phyloP scores from a whole-genome alignment of 2,888 invertebrate species.

The Dioctria rufipes region DNA sequence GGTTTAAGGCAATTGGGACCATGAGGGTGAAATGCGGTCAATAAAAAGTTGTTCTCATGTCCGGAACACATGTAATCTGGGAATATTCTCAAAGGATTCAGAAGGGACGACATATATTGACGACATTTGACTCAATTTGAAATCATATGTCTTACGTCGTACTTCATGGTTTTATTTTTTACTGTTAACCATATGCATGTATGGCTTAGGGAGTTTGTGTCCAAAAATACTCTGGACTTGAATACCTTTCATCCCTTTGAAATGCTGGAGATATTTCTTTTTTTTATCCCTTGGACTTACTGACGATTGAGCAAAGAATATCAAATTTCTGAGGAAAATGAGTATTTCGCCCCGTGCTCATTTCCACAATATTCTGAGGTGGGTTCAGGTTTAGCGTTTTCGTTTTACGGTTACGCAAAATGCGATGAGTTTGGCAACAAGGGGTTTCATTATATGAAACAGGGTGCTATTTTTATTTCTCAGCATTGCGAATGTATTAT shows the following conservation, averaged over 20 bases:
- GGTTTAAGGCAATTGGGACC: slow-evolving; percentile 35
- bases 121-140: slow-evolving; percentile 60
- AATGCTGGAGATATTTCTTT: slow-evolving; percentile 55
- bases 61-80: slow-evolving; percentile 58
- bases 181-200: background rate
- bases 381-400: slow-evolving; percentile 52
- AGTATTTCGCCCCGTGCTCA: slow-evolving; percentile 54
- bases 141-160: slow-evolving; percentile 57
- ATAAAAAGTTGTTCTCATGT: slow-evolving; percentile 53
- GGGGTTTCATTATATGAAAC: no score
- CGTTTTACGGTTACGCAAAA: slow-evolving; percentile 1
- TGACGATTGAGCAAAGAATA: slow-evolving; percentile 57
- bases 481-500: no score
- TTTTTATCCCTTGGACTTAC: slow-evolving; percentile 50
- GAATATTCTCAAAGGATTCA: slow-evolving; percentile 57
- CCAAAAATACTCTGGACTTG: slow-evolving; percentile 8
- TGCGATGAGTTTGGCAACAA: background rate
- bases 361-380: slow-evolving; percentile 54
- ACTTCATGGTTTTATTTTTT: slow-evolving; percentile 49
- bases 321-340: slow-evolving; percentile 58
- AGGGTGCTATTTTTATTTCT: no score
- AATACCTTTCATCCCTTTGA: slow-evolving; percentile 58
- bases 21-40: slow-evolving; percentile 54
- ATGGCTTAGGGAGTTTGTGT: slow-evolving; percentile 12
- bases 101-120: slow-evolving; percentile 58